Evolutionary conservation across 2,113 vertebrate species (phyloP).

Genomic region (Gymnorhina tibicen): DNA sequence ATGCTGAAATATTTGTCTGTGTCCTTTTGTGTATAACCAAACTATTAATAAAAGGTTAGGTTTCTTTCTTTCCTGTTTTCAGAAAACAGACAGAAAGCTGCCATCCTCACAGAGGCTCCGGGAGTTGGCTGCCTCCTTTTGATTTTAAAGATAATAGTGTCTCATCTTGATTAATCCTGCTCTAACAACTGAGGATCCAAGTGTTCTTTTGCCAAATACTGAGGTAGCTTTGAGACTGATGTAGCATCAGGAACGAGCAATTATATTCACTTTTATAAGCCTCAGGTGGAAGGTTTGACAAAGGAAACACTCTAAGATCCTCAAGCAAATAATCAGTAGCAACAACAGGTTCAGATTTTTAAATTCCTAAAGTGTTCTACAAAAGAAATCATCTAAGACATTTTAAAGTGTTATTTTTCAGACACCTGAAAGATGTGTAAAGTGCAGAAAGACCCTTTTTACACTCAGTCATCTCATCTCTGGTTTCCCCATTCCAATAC

Average conservation of each 20-base stretch:
- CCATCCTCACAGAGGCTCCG: background rate
- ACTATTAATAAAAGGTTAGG: slow-evolving; percentile 35
- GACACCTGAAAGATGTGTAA: background rate
- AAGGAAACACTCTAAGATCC: background rate
- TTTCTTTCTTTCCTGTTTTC: slow-evolving; percentile 23
- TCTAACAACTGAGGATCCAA: slow-evolving; percentile 24
- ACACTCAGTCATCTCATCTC: background rate
- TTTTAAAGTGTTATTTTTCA: background rate
- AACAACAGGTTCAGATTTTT: background rate
- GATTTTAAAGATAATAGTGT: slow-evolving; percentile 32
- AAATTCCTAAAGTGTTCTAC: background rate
- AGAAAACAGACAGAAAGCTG: slow-evolving; percentile 15
- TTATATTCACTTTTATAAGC: slow-evolving; percentile 38
- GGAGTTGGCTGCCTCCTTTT: slow-evolving; percentile 16
- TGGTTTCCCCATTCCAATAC: background rate
- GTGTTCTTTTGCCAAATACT: slow-evolving; percentile 50
- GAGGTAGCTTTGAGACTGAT: slow-evolving; percentile 33
- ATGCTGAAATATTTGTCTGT: slow-evolving; percentile 9
- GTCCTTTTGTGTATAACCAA: slow-evolving; percentile 19
- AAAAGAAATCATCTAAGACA: background rate
- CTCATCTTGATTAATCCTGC: background rate
- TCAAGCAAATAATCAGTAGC: slow-evolving; percentile 15
- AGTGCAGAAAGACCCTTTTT: background rate
- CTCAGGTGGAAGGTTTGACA: background rate
- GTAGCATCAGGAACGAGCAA: slow-evolving; percentile 23